Base-by-base conservation (phyloP, 2,888 invertebrate genomes). In the Buathra laborator region DNA sequence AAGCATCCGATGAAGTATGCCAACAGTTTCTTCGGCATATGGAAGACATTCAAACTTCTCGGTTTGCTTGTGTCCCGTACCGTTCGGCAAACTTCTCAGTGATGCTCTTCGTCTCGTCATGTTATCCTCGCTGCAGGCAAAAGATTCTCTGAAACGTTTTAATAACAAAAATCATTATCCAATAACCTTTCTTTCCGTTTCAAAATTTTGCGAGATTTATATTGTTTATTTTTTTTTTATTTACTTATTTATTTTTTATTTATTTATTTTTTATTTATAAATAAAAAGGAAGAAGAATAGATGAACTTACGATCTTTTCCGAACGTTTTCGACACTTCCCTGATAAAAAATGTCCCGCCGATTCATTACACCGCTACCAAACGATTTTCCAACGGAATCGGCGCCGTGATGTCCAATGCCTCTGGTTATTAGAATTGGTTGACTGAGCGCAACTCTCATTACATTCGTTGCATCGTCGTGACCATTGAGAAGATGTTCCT, bases 301-400 rank as follows among this genome's bases (percentile, higher is more conserved):
- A 85, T 64, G 43, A 46, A 78, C 91, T 86, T 53, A 93, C 92
- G 90, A 89, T 72, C 90, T 87, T 74, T 91, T 90, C 3, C 90
- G 88, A 77, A 96, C 94, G 90, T 95, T 96, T 80, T 94, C 94
- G 24, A 97, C 94, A 90, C 96, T 97, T 87, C 98, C 98, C 92
- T 97, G 97, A 93, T 98, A 99, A 90, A 99, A 96, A 9, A 98
- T 96, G 93, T 99, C 99, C 76, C 97, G 97, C 75, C 98, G 95
- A 90, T 97, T 96, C 95, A 99, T 96, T 16, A 98, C 97, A 1
- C 98, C 97, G 88, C 97, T 97, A 46, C 96, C 96, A 48, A 95
- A 95, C 1, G 95, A 93, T 48, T 80, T 70, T 29, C 83, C 78
- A 76, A 67, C 76, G 1, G 83, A 70, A 62, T 85, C 85, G 19